A percentile compares a stretch with the other conserved stretches of the same genome.
These are phyloP conservation scores for Phallusia fumigata DNA, from an alignment of 23 tunicate species.

Conservation along the genomic window DNA sequence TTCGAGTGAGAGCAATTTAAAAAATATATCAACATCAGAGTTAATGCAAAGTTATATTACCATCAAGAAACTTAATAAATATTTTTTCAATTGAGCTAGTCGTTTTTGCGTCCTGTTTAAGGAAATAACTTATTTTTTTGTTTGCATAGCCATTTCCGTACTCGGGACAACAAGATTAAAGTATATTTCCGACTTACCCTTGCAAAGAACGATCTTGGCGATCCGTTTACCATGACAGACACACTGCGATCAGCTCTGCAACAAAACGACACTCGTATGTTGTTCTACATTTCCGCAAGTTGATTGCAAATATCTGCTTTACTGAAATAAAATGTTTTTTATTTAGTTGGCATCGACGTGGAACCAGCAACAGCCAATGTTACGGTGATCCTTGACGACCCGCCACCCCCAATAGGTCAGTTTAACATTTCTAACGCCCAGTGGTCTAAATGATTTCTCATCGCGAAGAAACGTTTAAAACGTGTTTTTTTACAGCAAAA, in stretches of 20 bases:
- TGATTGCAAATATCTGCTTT: no score
- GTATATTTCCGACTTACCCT: slow-evolving; percentile 36
- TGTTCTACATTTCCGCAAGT: no score
- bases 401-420: slow-evolving; percentile 8
- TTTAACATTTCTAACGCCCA: no score
- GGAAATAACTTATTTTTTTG: no score
- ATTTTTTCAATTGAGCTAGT: no score
- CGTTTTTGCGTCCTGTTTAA: no score
- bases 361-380: slow-evolving; percentile 15
- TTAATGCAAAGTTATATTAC: no score
- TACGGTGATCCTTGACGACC: slow-evolving; percentile 4
- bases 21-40: no score
- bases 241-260: background rate
- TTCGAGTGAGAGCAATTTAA: slow-evolving; percentile 14
- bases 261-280: background rate
- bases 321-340: no score
- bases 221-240: slow-evolving; percentile 70
- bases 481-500: background rate
- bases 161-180: slow-evolving; percentile 35
- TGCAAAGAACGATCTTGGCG: slow-evolving; percentile 46
- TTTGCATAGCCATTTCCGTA: slow-evolving; percentile 35
- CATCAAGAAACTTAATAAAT: no score
- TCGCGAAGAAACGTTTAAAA: background rate
- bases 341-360: background rate
- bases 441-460: background rate